phyloP scores from a whole-genome alignment of 2,888 invertebrate genomes.

The Mimumesa dahlbomi region DNA sequence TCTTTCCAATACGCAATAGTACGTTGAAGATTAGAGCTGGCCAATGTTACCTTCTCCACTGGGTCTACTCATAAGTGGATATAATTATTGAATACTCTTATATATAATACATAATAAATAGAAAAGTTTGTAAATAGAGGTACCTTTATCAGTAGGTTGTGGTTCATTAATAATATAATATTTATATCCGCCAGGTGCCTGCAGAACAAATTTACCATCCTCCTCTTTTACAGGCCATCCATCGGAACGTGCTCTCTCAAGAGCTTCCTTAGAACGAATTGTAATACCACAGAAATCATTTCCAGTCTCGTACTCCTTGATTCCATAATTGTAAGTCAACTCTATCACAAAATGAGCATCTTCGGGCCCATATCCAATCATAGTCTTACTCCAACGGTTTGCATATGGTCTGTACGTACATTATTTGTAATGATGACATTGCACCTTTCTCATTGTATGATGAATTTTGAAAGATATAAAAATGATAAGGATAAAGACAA shows the following conservation, averaged over 20 bases:
- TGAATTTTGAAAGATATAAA: too few relatives aligned
- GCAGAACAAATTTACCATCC: slow-evolving; percentile 84
- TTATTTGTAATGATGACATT: neutral
- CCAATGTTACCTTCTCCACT: slow-evolving; percentile 89
- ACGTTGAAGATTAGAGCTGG: slow-evolving; percentile 87
- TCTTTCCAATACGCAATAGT: slow-evolving; percentile 93
- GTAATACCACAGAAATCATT: slow-evolving; percentile 96
- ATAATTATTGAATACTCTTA: too few relatives aligned
- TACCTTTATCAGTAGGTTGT: slow-evolving; percentile 86
- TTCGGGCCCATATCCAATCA: slow-evolving; percentile 99
- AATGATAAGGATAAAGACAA: too few relatives aligned
- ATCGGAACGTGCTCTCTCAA: slow-evolving; percentile 86
- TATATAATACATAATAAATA: too few relatives aligned
- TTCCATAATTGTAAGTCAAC: slow-evolving; percentile 98
- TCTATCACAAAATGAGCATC: slow-evolving; percentile 97
- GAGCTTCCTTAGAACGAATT: slow-evolving; percentile 88
- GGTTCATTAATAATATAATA: slow-evolving; percentile 90
- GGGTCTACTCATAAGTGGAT: slow-evolving; percentile 83
- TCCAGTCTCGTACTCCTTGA: slow-evolving; percentile 92
- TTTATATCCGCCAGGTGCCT: slow-evolving; percentile 96
- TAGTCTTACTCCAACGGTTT: slow-evolving; percentile 99
- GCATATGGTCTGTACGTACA: slow-evolving; percentile 91
- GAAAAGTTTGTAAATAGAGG: too few relatives aligned
- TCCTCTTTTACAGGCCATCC: slow-evolving; percentile 88
- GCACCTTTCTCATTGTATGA: too few relatives aligned